A percentile compares a stretch with the other conserved stretches of the same genome.
Evolutionary conservation across 2,797 vertebrate genomes (phyloP).

Genomic region (Cynodonichthys magdalenae): DNA sequence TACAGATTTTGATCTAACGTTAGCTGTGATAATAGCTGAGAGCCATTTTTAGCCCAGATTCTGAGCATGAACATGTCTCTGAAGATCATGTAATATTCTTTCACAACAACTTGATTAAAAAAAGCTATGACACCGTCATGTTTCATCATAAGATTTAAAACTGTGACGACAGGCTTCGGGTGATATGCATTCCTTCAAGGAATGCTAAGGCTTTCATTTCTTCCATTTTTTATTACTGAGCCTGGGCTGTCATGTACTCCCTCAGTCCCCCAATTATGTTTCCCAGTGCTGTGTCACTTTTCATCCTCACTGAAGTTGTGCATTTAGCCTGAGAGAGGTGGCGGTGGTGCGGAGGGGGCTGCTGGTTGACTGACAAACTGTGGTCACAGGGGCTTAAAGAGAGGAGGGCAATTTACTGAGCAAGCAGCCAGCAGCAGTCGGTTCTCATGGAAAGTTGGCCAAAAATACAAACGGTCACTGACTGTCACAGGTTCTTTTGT

Average conservation of each 20-base stretch:
- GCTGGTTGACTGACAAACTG: conserved; percentile 50
- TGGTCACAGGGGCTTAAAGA: conserved; percentile 50
- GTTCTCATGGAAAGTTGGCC: conserved; percentile 28
- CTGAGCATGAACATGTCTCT: no score
- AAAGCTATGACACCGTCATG: no score
- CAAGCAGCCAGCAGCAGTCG: conserved; percentile 39
- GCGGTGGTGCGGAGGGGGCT: conserved; percentile 12
- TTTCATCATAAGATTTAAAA: no score
- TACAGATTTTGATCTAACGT: no score
- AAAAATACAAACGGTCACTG: conserved; percentile 32
- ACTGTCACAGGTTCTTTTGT: conserved; percentile 18
- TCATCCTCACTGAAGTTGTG: conserved; percentile 48
- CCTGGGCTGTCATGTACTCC: conserved; percentile 26
- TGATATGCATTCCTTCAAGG: no score
- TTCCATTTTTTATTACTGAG: conserved; percentile 20
- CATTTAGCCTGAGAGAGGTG: conserved; percentile 25
- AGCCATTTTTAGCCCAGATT: no score
- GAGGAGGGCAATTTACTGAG: conserved; percentile 59
- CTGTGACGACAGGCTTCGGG: no score
- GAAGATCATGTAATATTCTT: no score
- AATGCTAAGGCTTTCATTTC: no score
- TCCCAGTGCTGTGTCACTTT: conserved; percentile 54
- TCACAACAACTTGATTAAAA: no score
- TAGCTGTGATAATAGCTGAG: no score
- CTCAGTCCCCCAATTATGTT: conserved; percentile 44